Evolutionary conservation across 2,797 vertebrate genomes (phyloP), one percentile per base, ranked within the genome.

Genomic region (Peromyscus eremicus): DNA sequence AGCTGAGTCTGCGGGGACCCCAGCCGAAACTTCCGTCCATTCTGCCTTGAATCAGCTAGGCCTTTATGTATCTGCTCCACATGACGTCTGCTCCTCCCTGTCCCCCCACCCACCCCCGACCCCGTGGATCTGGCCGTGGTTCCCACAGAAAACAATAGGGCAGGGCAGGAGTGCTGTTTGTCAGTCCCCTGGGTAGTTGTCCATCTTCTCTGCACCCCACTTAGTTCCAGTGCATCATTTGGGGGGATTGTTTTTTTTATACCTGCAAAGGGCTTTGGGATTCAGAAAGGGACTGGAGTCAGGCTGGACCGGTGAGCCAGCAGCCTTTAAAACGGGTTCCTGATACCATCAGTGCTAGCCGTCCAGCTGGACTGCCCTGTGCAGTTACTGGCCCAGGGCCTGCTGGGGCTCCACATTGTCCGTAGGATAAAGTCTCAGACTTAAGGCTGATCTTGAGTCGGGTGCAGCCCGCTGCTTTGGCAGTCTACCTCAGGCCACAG

Each of bases 1-100:
- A 79, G 29, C 76, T 0, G 90, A 62, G 46, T 73, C 46, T 34
- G 55, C 1, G 0, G 76, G 68, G 64, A 14, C 23, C 11, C 5
- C 9, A 34, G 81, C 55, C 40, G 46, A 91, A 40, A 66, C 40
- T 5, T 11, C 10, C 8, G 11, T n/a, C 49, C 13, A 0, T 16
- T 37, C 60, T 81, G 37, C 43, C 62, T 34, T 5, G 8, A 5
- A 40, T 16, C 25, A 7, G 0, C 57, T 6, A 12, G 49, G 17
- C 37, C 25, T 13, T 0, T 7, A 34, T 0, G 5, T 34, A 0
- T 87, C 57, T 14, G 37, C 13, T 21, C 37, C 23, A 3, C 4
- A 49, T 29, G 75, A 52, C 40, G 9, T 32, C 37, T 14, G 25
- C 46, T 60, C 23, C 46, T 46, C 37, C 55, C 19, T 52, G 49